Percentiles rank a stretch among this genome's conserved stretches.
These are phyloP conservation scores for fruit fly (Drosophila melanogaster) DNA, from an alignment of 1,140 invertebrate genomes.

Conservation along the genomic window DNA sequence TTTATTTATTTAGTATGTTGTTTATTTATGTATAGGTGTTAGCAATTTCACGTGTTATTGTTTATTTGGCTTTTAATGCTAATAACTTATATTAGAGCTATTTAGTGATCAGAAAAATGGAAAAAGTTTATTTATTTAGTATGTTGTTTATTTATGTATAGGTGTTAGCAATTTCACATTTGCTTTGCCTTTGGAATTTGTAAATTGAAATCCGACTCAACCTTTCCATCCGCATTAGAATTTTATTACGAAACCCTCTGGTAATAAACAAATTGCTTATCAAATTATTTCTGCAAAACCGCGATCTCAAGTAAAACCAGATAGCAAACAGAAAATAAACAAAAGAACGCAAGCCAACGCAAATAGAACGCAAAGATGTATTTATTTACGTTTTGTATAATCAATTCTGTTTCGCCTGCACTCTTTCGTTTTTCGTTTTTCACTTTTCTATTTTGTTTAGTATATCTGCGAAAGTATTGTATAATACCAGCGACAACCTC, in stretches of 20 bases:
- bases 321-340: conserved; percentile 22
- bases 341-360: conserved; percentile 23
- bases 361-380: conserved; percentile 26
- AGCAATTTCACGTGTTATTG: too few relatives aligned
- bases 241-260: neutral
- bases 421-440: conserved; percentile 19
- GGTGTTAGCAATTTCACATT: too few relatives aligned
- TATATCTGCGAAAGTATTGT: conserved; percentile 43
- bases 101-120: too few relatives aligned
- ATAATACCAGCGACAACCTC: conserved; percentile 47
- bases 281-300: conserved; percentile 8
- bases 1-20: too few relatives aligned
- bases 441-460: conserved; percentile 18
- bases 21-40: too few relatives aligned
- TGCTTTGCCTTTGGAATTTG: too few relatives aligned
- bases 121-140: too few relatives aligned
- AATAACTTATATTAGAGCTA: too few relatives aligned
- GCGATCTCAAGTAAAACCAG: neutral
- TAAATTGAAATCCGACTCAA: too few relatives aligned
- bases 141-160: too few relatives aligned
- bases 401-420: conserved; percentile 30
- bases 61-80: too few relatives aligned
- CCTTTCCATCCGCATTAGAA: too few relatives aligned
- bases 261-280: conserved; percentile 9
- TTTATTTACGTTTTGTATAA: conserved; percentile 49